Percentiles rank a stretch among this genome's conserved stretches.
Evolutionary conservation across 2,113 vertebrate genomes (phyloP).

Genomic region (Seriola dumerili): DNA sequence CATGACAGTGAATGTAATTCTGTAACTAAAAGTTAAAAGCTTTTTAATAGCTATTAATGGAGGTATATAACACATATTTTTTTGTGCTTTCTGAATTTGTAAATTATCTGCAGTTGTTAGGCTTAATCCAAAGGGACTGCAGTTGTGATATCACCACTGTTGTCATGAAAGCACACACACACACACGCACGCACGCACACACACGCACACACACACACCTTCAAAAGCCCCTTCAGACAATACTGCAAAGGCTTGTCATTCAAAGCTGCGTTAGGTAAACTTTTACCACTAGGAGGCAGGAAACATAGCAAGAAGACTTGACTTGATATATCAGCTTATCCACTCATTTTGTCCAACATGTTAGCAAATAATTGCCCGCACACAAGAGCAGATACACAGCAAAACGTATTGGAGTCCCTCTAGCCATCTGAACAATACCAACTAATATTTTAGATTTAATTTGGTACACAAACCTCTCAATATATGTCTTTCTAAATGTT

Average conservation of each 20-base stretch:
- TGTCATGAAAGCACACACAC: background rate
- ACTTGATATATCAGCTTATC: background rate
- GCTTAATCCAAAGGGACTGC: background rate
- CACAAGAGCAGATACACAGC: background rate
- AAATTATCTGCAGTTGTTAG: constrained; percentile 1
- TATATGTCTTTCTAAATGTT: background rate
- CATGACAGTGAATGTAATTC: background rate
- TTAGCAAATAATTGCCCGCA: background rate
- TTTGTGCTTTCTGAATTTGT: constrained; percentile 7
- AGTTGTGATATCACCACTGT: background rate
- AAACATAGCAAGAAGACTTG: background rate
- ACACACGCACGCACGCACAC: background rate
- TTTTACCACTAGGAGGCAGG: constrained; percentile 33
- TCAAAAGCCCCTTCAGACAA: constrained; percentile 3
- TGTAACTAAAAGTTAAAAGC: background rate
- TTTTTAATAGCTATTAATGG: constrained; percentile 12
- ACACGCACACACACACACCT: background rate
- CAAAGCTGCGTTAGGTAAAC: constrained; percentile 4
- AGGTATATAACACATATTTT: background rate
- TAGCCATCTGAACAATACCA: background rate
- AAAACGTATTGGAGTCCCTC: background rate
- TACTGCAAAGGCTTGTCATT: background rate
- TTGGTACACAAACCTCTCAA: background rate
- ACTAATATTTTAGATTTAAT: background rate
- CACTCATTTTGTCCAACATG: background rate